A percentile compares a stretch with the other conserved stretches of the same genome.
Conservation (phyloP, 2,888 invertebrate species). For the Gnatocerus cornutus region DNA sequence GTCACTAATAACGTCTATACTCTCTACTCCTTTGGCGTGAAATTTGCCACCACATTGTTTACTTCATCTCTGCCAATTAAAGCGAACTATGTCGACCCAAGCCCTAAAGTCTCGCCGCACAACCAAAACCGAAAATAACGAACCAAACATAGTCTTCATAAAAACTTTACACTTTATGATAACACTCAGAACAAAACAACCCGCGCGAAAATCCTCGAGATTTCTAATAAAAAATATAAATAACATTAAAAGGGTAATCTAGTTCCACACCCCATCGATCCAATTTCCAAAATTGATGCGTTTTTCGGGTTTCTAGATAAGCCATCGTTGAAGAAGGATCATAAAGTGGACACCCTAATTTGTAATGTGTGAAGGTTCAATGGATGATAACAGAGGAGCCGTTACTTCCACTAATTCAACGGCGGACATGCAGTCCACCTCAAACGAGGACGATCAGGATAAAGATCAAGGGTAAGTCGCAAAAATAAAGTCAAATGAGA, state of each 20-base stretch:
- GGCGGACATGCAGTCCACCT: constrained; percentile 31
- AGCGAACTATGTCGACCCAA: constrained; percentile 1
- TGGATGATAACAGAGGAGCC: constrained; percentile 51
- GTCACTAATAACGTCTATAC: no score
- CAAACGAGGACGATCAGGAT: constrained; percentile 30
- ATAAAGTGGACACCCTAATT: constrained; percentile 20
- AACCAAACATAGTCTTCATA: constrained; percentile 6
- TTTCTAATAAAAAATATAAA: constrained; percentile 1
- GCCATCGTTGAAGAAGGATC: constrained; percentile 30
- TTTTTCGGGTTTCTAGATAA: constrained; percentile 25
- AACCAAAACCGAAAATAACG: not conserved
- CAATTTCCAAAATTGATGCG: constrained; percentile 29
- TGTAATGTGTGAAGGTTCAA: constrained; percentile 57
- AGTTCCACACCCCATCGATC: constrained; percentile 1
- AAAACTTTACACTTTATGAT: constrained; percentile 14
- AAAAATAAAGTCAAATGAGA: constrained; percentile 4
- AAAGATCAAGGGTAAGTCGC: constrained; percentile 38
- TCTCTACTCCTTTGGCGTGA: no score
- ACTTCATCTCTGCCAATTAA: not conserved
- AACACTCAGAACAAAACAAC: constrained; percentile 3
- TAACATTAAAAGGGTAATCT: not conserved
- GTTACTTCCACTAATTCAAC: constrained; percentile 38
- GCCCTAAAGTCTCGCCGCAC: not conserved
- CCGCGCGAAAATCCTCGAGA: not conserved
- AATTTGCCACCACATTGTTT: not conserved